These are phyloP conservation scores for Agrotis ipsilon DNA, from an alignment of 2,888 invertebrate genomes.

Conservation along the genomic window DNA sequence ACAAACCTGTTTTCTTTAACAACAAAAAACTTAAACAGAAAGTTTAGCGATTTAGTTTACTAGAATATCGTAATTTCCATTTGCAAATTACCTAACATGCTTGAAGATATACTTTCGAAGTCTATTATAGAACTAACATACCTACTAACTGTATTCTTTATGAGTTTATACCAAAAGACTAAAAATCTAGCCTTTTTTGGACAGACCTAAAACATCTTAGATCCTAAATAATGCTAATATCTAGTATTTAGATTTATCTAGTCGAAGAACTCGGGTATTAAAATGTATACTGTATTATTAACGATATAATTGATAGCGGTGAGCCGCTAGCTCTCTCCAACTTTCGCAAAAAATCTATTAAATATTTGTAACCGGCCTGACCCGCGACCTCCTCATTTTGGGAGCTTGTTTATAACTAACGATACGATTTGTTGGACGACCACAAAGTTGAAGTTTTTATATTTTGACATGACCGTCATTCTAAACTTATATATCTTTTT, in stretches of 20 bases:
- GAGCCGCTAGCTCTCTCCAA: slow-evolving; percentile 53
- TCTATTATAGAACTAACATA: slow-evolving; percentile 1
- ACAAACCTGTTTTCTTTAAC: neutral
- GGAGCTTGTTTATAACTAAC: slow-evolving; percentile 26
- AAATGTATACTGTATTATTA: slow-evolving; percentile 23
- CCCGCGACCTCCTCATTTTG: slow-evolving; percentile 44
- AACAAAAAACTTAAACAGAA: neutral
- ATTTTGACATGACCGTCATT: no score
- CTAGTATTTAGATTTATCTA: slow-evolving; percentile 14
- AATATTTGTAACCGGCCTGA: slow-evolving; percentile 46
- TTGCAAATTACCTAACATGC: neutral
- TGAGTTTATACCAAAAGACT: neutral
- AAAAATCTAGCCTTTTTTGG: slow-evolving; percentile 1
- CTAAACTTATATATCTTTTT: no score
- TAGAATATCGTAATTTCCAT: neutral
- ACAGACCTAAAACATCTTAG: neutral
- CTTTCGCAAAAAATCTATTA: slow-evolving; percentile 65
- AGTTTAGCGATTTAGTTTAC: neutral
- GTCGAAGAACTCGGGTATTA: slow-evolving; percentile 14
- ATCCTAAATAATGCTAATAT: slow-evolving; percentile 22
- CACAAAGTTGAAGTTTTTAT: no score
- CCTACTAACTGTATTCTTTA: slow-evolving; percentile 10
- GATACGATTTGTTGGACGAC: slow-evolving; percentile 44
- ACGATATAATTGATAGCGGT: slow-evolving; percentile 47
- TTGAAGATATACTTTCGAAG: neutral